Evolutionary conservation across 2,888 invertebrate species (phyloP).

Genomic region (Drosophila kanekoi): DNA sequence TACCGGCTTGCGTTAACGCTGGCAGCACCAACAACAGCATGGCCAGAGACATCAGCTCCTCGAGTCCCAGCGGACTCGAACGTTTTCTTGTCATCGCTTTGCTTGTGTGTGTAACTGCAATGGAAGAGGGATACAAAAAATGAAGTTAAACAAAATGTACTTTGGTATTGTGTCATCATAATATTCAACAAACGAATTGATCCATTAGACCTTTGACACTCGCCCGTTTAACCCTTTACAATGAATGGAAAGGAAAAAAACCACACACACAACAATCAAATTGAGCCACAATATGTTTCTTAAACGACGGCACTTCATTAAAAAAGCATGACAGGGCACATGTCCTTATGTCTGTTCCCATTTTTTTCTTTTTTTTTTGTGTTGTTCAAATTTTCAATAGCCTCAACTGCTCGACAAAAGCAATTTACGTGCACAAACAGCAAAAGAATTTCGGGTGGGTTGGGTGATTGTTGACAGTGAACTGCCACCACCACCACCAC

Average conservation of each 20-base stretch:
- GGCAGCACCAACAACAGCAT: constrained; percentile 65
- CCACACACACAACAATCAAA: constrained; percentile 70
- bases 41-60: constrained; percentile 81
- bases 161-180: constrained; percentile 31
- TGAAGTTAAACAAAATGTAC: constrained; percentile 2
- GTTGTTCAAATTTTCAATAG: constrained; percentile 63
- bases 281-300: constrained; percentile 76
- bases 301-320: constrained; percentile 81
- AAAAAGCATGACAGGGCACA: constrained; percentile 80
- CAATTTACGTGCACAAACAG: constrained; percentile 81
- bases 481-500: constrained; percentile 18
- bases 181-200: constrained; percentile 47
- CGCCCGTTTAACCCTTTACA: constrained; percentile 69
- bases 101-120: constrained; percentile 78
- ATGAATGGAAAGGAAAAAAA: constrained; percentile 12
- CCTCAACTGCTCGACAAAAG: constrained; percentile 66
- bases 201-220: constrained; percentile 58
- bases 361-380: constrained; percentile 5
- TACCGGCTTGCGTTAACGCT: constrained; percentile 83
- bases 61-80: constrained; percentile 85
- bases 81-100: constrained; percentile 84
- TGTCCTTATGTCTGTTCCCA: constrained; percentile 32
- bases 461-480: constrained; percentile 63
- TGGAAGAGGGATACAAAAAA: constrained; percentile 35
- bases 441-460: constrained; percentile 48